A percentile compares a stretch with the other conserved stretches of the same genome.
Conservation (phyloP, 1,140 invertebrate species). For the Gonatopus flavifemur region DNA sequence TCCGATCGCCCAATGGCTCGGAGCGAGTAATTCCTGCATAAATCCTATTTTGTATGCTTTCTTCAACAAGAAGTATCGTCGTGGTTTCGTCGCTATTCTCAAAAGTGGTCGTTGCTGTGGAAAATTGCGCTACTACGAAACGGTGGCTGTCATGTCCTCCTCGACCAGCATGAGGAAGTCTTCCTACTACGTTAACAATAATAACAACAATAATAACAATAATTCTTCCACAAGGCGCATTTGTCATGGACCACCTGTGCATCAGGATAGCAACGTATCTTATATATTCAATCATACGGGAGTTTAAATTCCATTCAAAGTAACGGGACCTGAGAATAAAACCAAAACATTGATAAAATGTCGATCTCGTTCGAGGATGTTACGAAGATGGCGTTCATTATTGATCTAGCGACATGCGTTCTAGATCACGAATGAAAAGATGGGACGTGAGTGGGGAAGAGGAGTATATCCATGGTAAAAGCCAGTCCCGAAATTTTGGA, state of each 20-base stretch:
- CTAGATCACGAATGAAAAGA: background rate
- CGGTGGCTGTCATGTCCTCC: slow-evolving; percentile 79
- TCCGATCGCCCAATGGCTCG: slow-evolving; percentile 94
- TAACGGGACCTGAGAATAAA: too few relatives aligned
- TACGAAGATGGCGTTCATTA: too few relatives aligned
- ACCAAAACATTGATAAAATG: too few relatives aligned
- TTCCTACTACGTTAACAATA: slow-evolving; percentile 76
- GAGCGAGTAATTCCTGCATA: slow-evolving; percentile 93
- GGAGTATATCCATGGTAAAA: slow-evolving; percentile 8
- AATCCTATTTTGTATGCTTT: slow-evolving; percentile 98
- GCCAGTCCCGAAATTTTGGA: slow-evolving; percentile 35
- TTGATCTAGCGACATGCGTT: background rate
- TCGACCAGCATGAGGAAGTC: slow-evolving; percentile 79
- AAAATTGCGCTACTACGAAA: slow-evolving; percentile 78
- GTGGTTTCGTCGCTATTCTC: slow-evolving; percentile 88
- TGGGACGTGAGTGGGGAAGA: background rate
- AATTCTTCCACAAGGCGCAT: slow-evolving; percentile 59
- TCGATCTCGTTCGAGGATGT: too few relatives aligned
- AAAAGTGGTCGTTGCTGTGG: slow-evolving; percentile 83
- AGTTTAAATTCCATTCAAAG: slow-evolving; percentile 48
- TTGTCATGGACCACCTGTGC: slow-evolving; percentile 63
- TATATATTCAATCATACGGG: slow-evolving; percentile 71
- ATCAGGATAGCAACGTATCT: slow-evolving; percentile 72
- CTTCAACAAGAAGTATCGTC: slow-evolving; percentile 94
- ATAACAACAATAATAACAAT: slow-evolving; percentile 58